These are phyloP conservation scores for Fratercula arctica DNA, from an alignment of 2,797 vertebrate species.

Conservation along the genomic window DNA sequence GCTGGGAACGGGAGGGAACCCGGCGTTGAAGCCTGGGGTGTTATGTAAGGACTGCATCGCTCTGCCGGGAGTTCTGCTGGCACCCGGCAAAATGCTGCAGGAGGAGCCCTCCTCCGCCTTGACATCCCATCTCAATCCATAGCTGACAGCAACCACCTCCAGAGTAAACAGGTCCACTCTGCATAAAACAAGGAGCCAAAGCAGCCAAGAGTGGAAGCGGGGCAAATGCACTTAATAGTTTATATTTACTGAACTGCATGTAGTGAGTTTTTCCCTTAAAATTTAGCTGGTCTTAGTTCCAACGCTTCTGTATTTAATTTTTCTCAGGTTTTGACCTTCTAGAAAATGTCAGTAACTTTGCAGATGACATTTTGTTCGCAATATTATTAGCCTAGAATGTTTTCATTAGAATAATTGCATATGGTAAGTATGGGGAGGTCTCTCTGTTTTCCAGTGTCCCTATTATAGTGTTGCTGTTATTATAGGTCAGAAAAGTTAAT, in stretches of 20 bases:
- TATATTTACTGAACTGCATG: not conserved
- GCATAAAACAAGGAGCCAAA: not conserved
- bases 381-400: not conserved
- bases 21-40: not conserved
- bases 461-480: not conserved
- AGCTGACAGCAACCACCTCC: not conserved
- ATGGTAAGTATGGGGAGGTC: not conserved
- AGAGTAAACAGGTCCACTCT: not conserved
- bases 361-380: not conserved
- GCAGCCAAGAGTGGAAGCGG: not conserved
- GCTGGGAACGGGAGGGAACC: not conserved
- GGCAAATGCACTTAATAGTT: not conserved
- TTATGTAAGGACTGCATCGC: slow-evolving; percentile 38
- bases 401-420: not conserved
- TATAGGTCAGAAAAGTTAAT: not conserved
- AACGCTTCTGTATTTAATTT: not conserved
- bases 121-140: not conserved
- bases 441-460: not conserved
- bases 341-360: slow-evolving; percentile 1
- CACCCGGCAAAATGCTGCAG: not conserved
- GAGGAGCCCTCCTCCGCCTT: not conserved
- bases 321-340: not conserved
- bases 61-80: not conserved
- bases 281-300: not conserved
- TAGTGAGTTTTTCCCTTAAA: not conserved